A percentile compares a stretch with the other conserved stretches of the same genome.
Evolutionary conservation across 1,140 invertebrate genomes (phyloP).

Genomic region (Aphelenchoides fujianensis): DNA sequence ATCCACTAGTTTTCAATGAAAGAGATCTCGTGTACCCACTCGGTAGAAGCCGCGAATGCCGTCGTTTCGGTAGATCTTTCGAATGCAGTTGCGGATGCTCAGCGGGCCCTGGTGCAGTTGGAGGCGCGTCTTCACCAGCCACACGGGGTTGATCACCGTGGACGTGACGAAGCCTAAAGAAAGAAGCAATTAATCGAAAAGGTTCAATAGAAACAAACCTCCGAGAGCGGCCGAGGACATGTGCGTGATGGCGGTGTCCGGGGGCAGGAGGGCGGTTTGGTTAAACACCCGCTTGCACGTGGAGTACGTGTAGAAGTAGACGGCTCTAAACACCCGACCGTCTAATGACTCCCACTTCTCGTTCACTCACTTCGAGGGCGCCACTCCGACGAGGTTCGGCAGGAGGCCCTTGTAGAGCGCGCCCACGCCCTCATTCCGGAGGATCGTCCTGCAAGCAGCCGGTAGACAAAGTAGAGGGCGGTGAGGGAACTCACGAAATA

Average conservation of each 20-base stretch:
- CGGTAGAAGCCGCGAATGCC: conserved; percentile 65
- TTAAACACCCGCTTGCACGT: conserved; percentile 81
- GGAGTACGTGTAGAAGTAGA: conserved; percentile 98
- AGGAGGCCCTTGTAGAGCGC: conserved; percentile 95
- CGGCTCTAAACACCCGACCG: conserved; percentile 71
- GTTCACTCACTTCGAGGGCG: conserved; percentile 74
- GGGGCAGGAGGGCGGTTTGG: conserved; percentile 69
- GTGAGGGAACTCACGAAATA: neutral
- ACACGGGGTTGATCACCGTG: conserved; percentile 89
- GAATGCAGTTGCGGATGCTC: conserved; percentile 75
- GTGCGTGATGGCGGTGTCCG: conserved; percentile 88
- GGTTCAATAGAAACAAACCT: conserved; percentile 68
- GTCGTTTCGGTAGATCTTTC: conserved; percentile 75
- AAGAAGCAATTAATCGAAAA: conserved; percentile 17
- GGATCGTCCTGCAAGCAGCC: conserved; percentile 73
- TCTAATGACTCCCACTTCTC: neutral
- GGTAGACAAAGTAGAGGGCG: neutral
- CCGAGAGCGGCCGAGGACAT: conserved; percentile 87
- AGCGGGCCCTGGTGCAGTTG: conserved; percentile 79
- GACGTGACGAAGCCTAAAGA: neutral
- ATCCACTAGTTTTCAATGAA: no score
- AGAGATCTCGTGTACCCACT: conserved; percentile 66
- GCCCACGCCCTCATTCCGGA: conserved; percentile 83
- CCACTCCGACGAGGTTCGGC: conserved; percentile 93
- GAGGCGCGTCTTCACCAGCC: conserved; percentile 96